Conservation (phyloP, 1,140 invertebrate genomes). For the Phenacoccus solenopsis region DNA sequence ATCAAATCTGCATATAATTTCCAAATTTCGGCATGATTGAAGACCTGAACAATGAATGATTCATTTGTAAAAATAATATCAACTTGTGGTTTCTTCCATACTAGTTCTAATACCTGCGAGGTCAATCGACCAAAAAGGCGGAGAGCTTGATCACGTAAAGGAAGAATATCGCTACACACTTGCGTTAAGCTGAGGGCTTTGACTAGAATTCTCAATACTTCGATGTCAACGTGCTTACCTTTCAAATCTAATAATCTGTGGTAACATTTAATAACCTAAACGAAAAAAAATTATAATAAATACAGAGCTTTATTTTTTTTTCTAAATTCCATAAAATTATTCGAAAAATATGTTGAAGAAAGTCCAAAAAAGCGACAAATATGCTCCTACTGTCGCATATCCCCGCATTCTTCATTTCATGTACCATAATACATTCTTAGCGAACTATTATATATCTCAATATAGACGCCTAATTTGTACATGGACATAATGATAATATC, state of each 20-base stretch:
- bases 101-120: constrained; percentile 37
- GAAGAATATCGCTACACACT: constrained; percentile 22
- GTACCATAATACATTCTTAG: neutral
- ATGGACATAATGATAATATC: neutral
- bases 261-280: constrained; percentile 62
- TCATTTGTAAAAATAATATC: neutral
- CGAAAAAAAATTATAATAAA: neutral
- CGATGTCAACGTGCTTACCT: constrained; percentile 61
- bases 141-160: constrained; percentile 34
- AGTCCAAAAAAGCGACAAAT: constrained; percentile 1
- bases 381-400: constrained; percentile 10
- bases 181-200: constrained; percentile 52
- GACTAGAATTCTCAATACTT: constrained; percentile 62
- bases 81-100: neutral
- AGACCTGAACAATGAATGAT: constrained; percentile 29
- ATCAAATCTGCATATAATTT: constrained; percentile 60
- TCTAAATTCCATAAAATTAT: no score
- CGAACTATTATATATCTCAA: neutral
- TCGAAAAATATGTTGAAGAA: neutral
- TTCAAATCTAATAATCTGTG: constrained; percentile 74
- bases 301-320: no score
- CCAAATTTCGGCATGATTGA: constrained; percentile 61
- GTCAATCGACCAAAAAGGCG: constrained; percentile 74
- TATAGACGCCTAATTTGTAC: neutral
- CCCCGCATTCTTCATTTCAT: neutral